These are phyloP conservation scores for Picathartes gymnocephalus DNA, from an alignment of 2,113 vertebrate genomes.

Conservation along the genomic window DNA sequence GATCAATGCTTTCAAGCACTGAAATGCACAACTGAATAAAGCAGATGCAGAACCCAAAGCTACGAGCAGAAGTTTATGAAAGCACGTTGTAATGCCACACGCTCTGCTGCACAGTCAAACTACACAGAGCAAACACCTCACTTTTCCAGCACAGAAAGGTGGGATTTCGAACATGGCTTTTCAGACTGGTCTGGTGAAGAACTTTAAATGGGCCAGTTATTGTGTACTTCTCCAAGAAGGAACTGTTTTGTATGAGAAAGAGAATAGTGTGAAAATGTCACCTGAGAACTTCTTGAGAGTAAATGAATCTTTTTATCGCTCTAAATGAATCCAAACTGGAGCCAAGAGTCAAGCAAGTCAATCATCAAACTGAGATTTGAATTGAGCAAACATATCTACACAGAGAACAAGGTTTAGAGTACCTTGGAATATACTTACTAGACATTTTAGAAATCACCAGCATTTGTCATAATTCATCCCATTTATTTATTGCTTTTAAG, in stretches of 20 bases:
- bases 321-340: not conserved
- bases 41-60: conserved; percentile 52
- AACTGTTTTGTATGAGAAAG: not conserved
- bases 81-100: conserved; percentile 58
- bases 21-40: not conserved
- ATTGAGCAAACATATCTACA: not conserved
- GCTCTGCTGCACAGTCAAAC: conserved; percentile 49
- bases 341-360: not conserved
- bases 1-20: not conserved
- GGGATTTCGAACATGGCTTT: not conserved
- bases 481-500: not conserved
- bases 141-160: not conserved
- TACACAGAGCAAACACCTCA: not conserved
- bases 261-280: not conserved
- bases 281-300: not conserved
- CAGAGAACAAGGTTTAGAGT: not conserved
- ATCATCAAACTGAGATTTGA: not conserved
- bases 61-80: conserved; percentile 58
- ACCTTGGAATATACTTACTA: not conserved
- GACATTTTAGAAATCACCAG: not conserved
- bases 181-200: not conserved
- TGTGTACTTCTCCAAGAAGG: not conserved
- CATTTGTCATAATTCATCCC: not conserved
- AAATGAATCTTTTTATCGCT: not conserved
- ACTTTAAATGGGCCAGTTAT: not conserved